Evolutionary conservation across 2,888 invertebrate genomes (phyloP), one percentile per base, ranked within the genome.

Genomic region (Pogonocherus hispidulus): DNA sequence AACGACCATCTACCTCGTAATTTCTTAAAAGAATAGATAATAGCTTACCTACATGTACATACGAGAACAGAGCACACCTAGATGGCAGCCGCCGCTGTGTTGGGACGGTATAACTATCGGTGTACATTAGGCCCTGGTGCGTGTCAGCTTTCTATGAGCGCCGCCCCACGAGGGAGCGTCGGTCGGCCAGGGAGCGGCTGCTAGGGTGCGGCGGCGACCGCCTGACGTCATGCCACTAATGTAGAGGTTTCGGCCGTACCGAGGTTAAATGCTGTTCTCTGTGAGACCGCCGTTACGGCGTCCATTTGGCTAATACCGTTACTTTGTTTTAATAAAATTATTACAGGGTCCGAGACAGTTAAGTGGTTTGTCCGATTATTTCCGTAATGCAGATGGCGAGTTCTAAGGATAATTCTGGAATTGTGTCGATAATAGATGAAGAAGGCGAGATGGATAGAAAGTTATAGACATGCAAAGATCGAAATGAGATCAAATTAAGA

Each of bases 151-250:
- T 63, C 63, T 54, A 52, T 63, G 63, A 63, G 41, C 54, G 22
- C 54, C 47, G 44, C 52, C 52, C 55, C 63, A n/a, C 47, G 35
- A 71, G 67, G 71, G 71, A 64, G 69, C 69, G 71, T 59, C 71
- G 56, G 27, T 22, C 59, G 52, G 19, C 32, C 35, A 63, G 68
- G 69, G 71, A 66, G 69, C 66, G 69, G 69, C 64, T 35, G 67
- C 32, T 46, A 63, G 51, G 49, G 35, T 52, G 59, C 57, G 66
- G 59, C 57, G 37, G 47, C 52, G 66, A 51, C 57, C 18, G 57
- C 55, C 57, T 60, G 56, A 62, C 47, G 47, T 67, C 46, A 59
- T 47, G 32, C 59, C 57, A 23, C 27, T 57, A 57, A 57, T 57
- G 57, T 57, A 46, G 57, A 47, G 59, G 47, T 46, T 47, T 27